Base-by-base conservation (phyloP, 2,797 vertebrate species). In the Poecilia velifera region DNA sequence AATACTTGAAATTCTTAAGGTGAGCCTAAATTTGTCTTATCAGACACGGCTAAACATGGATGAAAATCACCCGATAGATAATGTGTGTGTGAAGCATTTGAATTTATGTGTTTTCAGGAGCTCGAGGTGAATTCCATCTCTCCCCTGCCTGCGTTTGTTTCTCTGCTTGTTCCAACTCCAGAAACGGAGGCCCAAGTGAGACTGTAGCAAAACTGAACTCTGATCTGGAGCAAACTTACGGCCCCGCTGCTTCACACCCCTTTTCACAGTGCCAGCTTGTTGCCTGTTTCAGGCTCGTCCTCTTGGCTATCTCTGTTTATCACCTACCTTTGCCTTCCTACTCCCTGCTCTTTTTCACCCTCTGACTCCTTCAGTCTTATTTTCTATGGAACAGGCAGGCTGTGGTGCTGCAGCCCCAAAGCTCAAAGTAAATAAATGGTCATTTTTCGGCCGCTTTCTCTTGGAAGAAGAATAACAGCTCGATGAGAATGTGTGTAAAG, bases 351-450 rank as follows among this genome's bases (percentile, higher is more conserved):
- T 68, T 68, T 83, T 84, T 81, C 49, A 64, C 75, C 85, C 70
- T 90, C 77, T 86, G 72, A 78, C 76, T 89, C 59, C 79, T 75
- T 25, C 82, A 80, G 71, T 51, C 70, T 71, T 72, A 22, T 68
- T 79, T 72, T 80, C 77, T 64, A 81, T 88, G 68, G 74, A 66
- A 86, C 82, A 87, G 88, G 84, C 89, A 92, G 89, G 78, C 91
- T 57, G 76, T 80, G 73, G 91, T 84, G 86, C 92, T 82, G 87
- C 89, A 92, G 88, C 88, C 88, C 86, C 78, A 85, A 78, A 93
- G 79, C 92, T 91, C 87, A 94, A 93, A 95, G 91, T 94, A 94
- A 95, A 95, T 94, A 95, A 94, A 95, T 93, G 82, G 88, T 92
- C 85, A 90, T 94, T 94, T 96, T 90, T 92, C 80, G 81, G 92